Base-by-base conservation (phyloP, 2,888 invertebrate genomes). In the Anthrax anthrax region DNA sequence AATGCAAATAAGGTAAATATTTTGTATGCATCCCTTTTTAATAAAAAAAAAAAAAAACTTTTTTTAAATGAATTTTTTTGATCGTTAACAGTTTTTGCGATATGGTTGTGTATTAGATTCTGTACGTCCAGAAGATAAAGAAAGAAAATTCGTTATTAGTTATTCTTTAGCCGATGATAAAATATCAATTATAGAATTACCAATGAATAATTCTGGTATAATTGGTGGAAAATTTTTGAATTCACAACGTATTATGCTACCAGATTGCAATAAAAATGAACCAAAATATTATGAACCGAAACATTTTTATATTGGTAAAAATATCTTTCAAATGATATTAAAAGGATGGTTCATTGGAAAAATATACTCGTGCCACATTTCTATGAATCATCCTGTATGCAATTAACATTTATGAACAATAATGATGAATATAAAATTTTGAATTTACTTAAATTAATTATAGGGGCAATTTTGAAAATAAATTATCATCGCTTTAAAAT, bases 71-170 rank as follows among this genome's bases (percentile, higher is more conserved):
- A n/a, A n/a, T n/a, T n/a, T n/a, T n/a, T n/a, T n/a, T n/a, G n/a
- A n/a, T n/a, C n/a, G n/a, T n/a, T n/a, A n/a, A n/a, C n/a, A 52
- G 72, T 73, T 76, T 43, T 70, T 86, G 0, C 75, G 87, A 37
- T 90, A 86, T 61, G 77, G 80, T 44, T 83, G 85, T 60, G 72
- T 77, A 49, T 71, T 90, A 72, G 85, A 88, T 55, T 80, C 79
- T 51, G 76, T 82, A 6, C 80, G 84, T 58, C 85, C 85, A 0
- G 87, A 88, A 59, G 88, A 90, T 63, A 64, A 72, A 29, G 77
- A 77, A 3, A 75, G 91, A 29, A 71, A 77, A 53, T 91, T 91
- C 62, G 72, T 88, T 36, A 61, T 91, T 36, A 75, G 79, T 4
- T 90, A 87, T 67, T 77, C 77, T 47, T 71, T 90, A 38, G 77